These are phyloP conservation scores for Oscheius onirici DNA, from an alignment of 2,888 invertebrate species.

Conservation along the genomic window DNA sequence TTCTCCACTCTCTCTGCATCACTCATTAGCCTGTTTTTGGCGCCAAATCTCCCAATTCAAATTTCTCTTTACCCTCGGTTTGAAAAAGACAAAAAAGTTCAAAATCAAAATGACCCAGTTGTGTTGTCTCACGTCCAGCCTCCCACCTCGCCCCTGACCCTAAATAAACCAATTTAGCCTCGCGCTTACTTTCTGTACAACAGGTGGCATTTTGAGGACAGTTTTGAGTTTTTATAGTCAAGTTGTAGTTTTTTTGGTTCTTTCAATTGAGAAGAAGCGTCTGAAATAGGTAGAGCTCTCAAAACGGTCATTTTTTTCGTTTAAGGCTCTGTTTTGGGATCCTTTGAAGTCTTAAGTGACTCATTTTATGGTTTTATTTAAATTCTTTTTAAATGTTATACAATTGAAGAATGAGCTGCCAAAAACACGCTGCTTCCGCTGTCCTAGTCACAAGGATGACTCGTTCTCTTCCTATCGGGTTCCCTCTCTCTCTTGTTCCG, in stretches of 20 bases:
- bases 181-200: neutral
- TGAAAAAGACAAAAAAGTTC: neutral
- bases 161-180: constrained; percentile 13
- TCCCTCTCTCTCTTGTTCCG: neutral
- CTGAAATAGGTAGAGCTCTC: no score
- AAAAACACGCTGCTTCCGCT: neutral
- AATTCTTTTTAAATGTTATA: no score
- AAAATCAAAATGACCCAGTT: constrained; percentile 10
- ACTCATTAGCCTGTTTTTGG: neutral
- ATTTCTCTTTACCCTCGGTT: neutral
- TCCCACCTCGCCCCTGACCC: constrained; percentile 17
- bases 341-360: no score
- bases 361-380: no score
- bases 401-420: neutral
- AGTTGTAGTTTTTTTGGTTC: no score
- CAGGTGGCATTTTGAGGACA: no score
- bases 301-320: no score
- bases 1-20: neutral
- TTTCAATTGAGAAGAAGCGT: no score
- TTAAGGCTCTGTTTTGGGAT: no score
- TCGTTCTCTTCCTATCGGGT: neutral
- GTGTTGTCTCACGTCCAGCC: neutral
- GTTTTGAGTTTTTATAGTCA: no score
- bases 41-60: neutral
- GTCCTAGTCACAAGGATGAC: neutral